These are phyloP conservation scores for Cuculus canorus DNA, from an alignment of 2,797 vertebrate species.

Conservation along the genomic window DNA sequence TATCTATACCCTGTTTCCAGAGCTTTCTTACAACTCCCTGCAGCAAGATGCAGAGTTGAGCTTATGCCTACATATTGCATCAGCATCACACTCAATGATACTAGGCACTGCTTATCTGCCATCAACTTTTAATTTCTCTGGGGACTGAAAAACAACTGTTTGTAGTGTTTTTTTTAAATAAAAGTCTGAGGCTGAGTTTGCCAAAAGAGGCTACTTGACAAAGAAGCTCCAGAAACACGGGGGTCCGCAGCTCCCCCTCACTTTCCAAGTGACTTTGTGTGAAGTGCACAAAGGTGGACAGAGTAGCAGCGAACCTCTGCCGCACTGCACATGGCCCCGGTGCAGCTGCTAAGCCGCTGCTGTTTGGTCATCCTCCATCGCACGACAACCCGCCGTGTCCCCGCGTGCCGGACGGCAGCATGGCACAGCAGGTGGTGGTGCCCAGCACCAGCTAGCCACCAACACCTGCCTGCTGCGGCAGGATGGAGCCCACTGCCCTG, in stretches of 20 bases:
- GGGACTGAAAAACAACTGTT: conserved; percentile 2
- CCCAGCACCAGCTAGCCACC: not conserved
- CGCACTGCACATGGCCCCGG: not conserved
- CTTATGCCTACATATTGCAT: not conserved
- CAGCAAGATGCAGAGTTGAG: conserved; percentile 1
- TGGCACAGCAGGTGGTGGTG: not conserved
- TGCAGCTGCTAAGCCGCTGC: not conserved
- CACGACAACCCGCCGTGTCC: not conserved
- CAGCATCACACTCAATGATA: not conserved
- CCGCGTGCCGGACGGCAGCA: not conserved
- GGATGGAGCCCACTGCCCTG: not conserved
- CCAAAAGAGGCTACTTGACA: not conserved
- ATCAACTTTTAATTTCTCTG: conserved; percentile 60
- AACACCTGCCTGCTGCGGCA: not conserved
- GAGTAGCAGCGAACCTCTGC: not conserved
- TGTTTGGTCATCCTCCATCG: not conserved
- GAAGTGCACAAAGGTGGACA: not conserved
- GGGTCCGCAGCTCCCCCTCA: not conserved
- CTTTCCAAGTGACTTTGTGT: not conserved
- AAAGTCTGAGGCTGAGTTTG: not conserved
- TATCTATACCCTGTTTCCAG: not conserved
- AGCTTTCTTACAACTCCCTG: not conserved
- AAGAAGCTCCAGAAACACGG: not conserved
- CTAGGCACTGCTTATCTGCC: conserved; percentile 12
- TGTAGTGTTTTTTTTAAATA: not conserved